These are phyloP conservation scores for Stenichneumon culpator DNA, from an alignment of 2,888 invertebrate genomes.

Conservation along the genomic window DNA sequence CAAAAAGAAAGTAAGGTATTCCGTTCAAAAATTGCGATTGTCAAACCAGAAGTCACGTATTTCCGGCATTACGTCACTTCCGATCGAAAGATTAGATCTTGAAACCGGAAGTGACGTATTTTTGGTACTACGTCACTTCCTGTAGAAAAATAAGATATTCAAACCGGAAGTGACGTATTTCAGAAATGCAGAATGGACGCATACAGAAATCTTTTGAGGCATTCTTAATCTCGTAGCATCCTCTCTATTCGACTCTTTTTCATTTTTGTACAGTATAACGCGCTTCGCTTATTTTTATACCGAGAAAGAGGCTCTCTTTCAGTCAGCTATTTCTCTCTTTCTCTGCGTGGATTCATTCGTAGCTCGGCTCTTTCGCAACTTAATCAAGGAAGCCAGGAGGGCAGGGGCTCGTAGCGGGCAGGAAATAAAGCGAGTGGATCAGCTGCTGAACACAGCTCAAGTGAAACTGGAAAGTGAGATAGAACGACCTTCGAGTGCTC, in stretches of 20 bases:
- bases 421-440: constrained; percentile 37
- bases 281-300: constrained; percentile 50
- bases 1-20: no score
- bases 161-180: no score
- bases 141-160: no score
- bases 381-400: constrained; percentile 54
- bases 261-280: constrained; percentile 69
- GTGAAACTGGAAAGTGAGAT: constrained; percentile 2
- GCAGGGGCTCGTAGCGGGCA: background rate
- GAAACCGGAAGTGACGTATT: no score
- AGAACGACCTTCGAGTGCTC: background rate
- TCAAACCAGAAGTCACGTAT: no score
- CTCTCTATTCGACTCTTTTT: constrained; percentile 49
- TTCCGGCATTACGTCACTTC: no score
- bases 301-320: background rate
- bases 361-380: constrained; percentile 52
- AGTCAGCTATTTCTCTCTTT: constrained; percentile 9
- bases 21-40: no score
- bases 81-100: no score
- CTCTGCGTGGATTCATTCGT: constrained; percentile 36
- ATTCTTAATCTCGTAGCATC: constrained; percentile 10
- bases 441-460: constrained; percentile 22
- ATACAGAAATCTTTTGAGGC: background rate
- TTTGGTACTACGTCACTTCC: no score
- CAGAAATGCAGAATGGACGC: no score